Conservation (phyloP, 2,888 invertebrate species). For the Caenorhabditis sp. region DNA sequence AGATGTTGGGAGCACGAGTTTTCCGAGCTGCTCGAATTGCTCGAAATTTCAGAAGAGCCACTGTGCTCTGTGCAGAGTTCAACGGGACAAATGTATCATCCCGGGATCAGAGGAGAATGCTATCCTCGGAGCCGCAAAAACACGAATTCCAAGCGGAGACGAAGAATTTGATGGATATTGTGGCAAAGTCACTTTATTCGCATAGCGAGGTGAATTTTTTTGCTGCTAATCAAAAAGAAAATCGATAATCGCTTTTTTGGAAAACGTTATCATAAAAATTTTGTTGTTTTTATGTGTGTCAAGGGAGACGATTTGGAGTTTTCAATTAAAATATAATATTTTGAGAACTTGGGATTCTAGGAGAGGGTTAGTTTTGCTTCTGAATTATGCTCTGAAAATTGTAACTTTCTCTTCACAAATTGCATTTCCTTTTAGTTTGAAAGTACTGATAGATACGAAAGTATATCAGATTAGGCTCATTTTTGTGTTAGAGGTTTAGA, state of each 20-base stretch:
- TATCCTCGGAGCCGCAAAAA: conserved; percentile 73
- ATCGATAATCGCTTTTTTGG: background rate
- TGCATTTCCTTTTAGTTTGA: too few relatives aligned
- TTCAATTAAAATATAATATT: too few relatives aligned
- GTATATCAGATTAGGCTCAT: too few relatives aligned
- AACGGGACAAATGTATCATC: background rate
- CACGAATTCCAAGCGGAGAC: conserved; percentile 97
- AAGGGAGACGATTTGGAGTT: too few relatives aligned
- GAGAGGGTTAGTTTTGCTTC: too few relatives aligned
- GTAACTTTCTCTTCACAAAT: too few relatives aligned
- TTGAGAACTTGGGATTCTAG: too few relatives aligned
- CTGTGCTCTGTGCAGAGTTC: background rate
- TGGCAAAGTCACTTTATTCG: conserved; percentile 93
- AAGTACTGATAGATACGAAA: too few relatives aligned
- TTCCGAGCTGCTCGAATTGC: conserved; percentile 6
- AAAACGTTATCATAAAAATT: background rate
- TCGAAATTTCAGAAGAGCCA: background rate
- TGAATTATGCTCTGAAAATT: too few relatives aligned
- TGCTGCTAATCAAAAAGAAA: too few relatives aligned
- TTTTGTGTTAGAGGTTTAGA: too few relatives aligned
- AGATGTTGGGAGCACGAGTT: conserved; percentile 19
- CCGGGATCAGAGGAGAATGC: conserved; percentile 9
- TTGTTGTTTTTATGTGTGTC: too few relatives aligned
- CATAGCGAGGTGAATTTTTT: conserved; percentile 83
- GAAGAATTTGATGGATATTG: conserved; percentile 91